Evolutionary conservation across 2,888 invertebrate genomes (phyloP).

Genomic region (Coleophora deauratella): DNA sequence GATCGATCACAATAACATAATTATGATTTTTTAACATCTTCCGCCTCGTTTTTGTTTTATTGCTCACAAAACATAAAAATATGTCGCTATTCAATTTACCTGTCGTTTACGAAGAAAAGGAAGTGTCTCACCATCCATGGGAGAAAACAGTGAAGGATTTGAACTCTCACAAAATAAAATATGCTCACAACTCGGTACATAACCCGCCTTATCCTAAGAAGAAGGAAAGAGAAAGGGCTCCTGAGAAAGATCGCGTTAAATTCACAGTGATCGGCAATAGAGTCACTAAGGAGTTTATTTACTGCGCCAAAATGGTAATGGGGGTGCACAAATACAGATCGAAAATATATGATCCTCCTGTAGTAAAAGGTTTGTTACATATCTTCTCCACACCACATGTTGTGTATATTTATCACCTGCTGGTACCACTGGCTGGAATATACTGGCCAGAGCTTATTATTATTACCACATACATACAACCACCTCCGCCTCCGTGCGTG

Average conservation of each 20-base stretch:
- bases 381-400: neutral
- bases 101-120: conserved; percentile 20
- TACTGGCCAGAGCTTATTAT: too few species aligned
- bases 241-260: conserved; percentile 23
- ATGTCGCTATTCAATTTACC: conserved; percentile 20
- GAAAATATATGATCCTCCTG: conserved; percentile 40
- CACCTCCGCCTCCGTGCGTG: too few species aligned
- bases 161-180: conserved; percentile 31
- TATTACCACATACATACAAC: too few species aligned
- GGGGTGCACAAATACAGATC: conserved; percentile 49
- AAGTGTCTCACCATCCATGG: conserved; percentile 42
- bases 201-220: conserved; percentile 42
- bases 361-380: conserved; percentile 39
- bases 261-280: conserved; percentile 52
- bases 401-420: too few species aligned
- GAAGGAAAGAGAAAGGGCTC: conserved; percentile 18
- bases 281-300: conserved; percentile 48
- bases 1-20: too few species aligned
- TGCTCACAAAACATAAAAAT: too few species aligned
- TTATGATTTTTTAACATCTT: too few species aligned
- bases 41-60: too few species aligned
- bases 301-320: conserved; percentile 40
- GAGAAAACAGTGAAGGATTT: conserved; percentile 36
- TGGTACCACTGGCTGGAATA: too few species aligned
- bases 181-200: conserved; percentile 48